Base-by-base conservation (phyloP, 2,113 vertebrate species). In the Rhipidura dahli region DNA sequence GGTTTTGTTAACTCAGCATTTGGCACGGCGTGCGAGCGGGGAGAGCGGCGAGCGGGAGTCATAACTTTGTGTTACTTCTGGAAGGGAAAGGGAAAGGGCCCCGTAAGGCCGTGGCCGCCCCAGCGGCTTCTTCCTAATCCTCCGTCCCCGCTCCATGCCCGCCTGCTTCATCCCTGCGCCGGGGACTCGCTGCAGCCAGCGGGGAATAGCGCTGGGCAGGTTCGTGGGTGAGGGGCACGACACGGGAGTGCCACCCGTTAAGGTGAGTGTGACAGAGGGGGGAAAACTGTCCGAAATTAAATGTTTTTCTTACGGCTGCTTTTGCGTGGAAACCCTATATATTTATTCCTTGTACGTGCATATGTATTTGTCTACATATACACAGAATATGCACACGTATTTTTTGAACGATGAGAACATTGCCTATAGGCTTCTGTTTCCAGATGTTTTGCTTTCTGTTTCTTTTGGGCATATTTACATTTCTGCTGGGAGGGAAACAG, bases 1-100 rank as follows among this genome's bases (percentile, higher is more conserved):
- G 72, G 77, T 80, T 93, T 65, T 93, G 95, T 92, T 61, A 89
- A 73, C 77, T 94, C 93, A 89, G 96, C 95, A 33, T 69, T 96
- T 84, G 94, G 93, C 93, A 60, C 70, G 47, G 82, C 70, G 75
- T 31, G 88, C 85, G 50, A n/a, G 96, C 84, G 63, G 83, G 44
- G 63, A 92, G 90, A 53, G 93, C 82, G 19, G 71, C 53, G 79
- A 79, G 91, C 93, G 75, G 79, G 42, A 90, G 76, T 40, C 60
- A 21, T 35, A 82, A 94, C 75, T 95, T 94, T 84, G 49, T 73
- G 71, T 78, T 77, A 83, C 76, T 96, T 93, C 47, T 50, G 90
- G 73, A 66, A 63, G 71, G 83, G 50, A 23, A 61, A 64, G 66
- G 59, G 30, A 51, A 64, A 66, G 61, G 53, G 89, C 50, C 63